Base-by-base conservation (phyloP, 2,888 invertebrate genomes). In the Philonicus albiceps region DNA sequence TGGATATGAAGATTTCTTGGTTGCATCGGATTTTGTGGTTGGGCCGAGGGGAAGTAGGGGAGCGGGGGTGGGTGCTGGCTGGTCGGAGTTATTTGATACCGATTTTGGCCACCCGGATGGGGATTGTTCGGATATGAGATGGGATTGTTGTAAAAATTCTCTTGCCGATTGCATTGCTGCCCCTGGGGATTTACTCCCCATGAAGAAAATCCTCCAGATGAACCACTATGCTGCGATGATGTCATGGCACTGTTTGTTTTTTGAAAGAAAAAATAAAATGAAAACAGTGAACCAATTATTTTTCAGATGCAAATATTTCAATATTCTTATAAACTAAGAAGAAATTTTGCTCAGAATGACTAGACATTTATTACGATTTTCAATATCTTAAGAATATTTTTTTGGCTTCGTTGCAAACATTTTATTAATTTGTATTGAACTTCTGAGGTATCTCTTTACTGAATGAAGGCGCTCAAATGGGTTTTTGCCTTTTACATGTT, bases 181-280 rank as follows among this genome's bases (percentile, higher is more conserved):
- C 73, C 86, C 31, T 88, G 88, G 16, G 92, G 92, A 6, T 91
- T 90, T 30, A 92, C 90, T 72, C 92, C 92, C 92, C 92, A 92
- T 55, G 92, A 92, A 1, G 92, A 92, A 88, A 92, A 92, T 43
- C 92, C 92, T 40, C 92, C 92, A 2, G 92, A 92, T n/a, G 92
- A 92, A 72, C 90, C 90, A 88, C 92, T 92, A 88, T 92, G 92
- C 89, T 92, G 92, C 81, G 92, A 92, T 53, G 92, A 91, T 88
- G 92, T 92, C 87, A 92, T 89, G 88, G 91, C 90, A 89, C 92
- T 92, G 88, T 49, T 64, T 64, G 19, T 64, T n/a, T 64, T 64
- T 11, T 5, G 11, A 11, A 11, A 43, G 16, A 78, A 37, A 78
- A 64, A n/a, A n/a, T n/a, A n/a, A n/a, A 80, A 75, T n/a, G 19